Evolutionary conservation across 2,888 invertebrate species (phyloP), one percentile per base, ranked within the genome.

Genomic region (Linnaemya tessellans): DNA sequence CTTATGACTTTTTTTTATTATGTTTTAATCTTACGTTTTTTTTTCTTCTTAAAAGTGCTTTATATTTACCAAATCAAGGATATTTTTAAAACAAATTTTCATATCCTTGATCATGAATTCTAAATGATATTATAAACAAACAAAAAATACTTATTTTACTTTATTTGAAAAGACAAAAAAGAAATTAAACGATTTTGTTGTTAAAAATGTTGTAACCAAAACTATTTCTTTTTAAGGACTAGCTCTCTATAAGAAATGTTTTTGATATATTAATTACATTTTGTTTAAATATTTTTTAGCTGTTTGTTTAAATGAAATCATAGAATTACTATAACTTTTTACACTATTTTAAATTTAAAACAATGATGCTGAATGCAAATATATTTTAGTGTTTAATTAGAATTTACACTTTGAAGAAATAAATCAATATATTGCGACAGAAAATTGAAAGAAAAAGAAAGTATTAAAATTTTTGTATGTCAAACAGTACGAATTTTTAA

Each of bases 1-100:
- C 58, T 54, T 46, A 18, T 62, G n/a, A 13, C 4, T 49, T 75
- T 5, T n/a, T 30, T 30, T 46, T 30, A 11, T 54, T 65, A 60
- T 10, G 18, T 62, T 49, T 68, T 58, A 30, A 60, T 68, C 10
- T 18, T 60, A 58, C 3, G n/a, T 46, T 60, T 68, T 38, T 67
- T n/a, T 30, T 68, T 38, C 60, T n/a, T 30, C 15, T 70, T 22
- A 15, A 35, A 64, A 70, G 58, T 80, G 43, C 46, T 84, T 84
- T 84, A 46, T 51, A 62, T 41, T 70, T 64, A 38, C 2, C n/a
- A 22, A 51, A 81, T 79, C 88, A 85, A 88, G 89, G 88, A 89
- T 88, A 89, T 89, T 88, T 88, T 88, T 89, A 88, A 87, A 89
- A 89, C 89, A 89, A 89, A 89, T 89, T 87, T 87, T 87, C 88